phyloP scores from a whole-genome alignment of 2,113 vertebrate genomes.

The Tautogolabrus adspersus region DNA sequence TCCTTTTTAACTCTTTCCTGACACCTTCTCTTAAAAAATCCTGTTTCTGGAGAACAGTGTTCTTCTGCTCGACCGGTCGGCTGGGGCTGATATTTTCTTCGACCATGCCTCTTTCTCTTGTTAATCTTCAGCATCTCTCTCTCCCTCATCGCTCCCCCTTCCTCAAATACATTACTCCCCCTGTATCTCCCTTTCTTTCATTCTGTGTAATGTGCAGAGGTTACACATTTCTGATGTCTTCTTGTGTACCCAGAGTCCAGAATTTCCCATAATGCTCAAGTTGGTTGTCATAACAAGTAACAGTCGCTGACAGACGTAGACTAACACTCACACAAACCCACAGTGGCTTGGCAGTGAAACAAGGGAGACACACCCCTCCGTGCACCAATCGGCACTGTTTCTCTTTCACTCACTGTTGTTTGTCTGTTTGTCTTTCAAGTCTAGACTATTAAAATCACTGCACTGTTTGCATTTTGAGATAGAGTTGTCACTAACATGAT shows the following conservation, averaged over 20 bases:
- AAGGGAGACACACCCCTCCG: constrained; percentile 35
- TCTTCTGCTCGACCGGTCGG: constrained; percentile 18
- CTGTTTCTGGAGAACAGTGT: neutral
- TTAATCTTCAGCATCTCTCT: constrained; percentile 23
- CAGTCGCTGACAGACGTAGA: constrained; percentile 2
- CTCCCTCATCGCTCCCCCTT: neutral
- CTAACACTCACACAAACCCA: constrained; percentile 7
- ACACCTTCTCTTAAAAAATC: no score
- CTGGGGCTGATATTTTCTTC: neutral
- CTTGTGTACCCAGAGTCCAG: constrained; percentile 1
- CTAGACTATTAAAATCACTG: neutral
- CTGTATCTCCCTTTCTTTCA: constrained; percentile 20
- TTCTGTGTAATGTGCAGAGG: constrained; percentile 27
- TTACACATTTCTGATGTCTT: constrained; percentile 16
- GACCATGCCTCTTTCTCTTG: neutral
- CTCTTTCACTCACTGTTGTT: neutral
- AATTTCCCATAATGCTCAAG: constrained; percentile 49
- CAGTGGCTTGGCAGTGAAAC: constrained; percentile 37
- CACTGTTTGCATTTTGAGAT: constrained; percentile 4
- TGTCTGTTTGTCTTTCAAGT: neutral
- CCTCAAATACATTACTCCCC: neutral
- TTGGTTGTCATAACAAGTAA: constrained; percentile 42
- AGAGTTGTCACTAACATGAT: neutral
- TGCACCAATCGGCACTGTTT: neutral
- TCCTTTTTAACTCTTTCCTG: constrained; percentile 1